phyloP scores from a whole-genome alignment of 2,888 invertebrate genomes.

The Drymonia ruficornis region DNA sequence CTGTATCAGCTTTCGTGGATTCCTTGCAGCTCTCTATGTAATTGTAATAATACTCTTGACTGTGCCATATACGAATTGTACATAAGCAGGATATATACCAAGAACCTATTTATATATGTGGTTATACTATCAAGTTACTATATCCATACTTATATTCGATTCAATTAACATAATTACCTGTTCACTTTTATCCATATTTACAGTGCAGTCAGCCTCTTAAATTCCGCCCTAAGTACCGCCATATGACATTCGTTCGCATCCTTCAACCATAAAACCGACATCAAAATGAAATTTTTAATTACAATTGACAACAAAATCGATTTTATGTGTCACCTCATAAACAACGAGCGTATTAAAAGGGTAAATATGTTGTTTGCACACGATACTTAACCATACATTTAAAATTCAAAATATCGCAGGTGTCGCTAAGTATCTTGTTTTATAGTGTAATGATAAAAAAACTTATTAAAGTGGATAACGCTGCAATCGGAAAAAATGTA shows the following conservation, averaged over 20 bases:
- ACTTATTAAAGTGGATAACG: constrained; percentile 54
- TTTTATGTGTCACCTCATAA: constrained; percentile 35
- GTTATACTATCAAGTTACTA: neutral
- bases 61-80: no score
- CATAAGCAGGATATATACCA: no score
- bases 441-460: constrained; percentile 56
- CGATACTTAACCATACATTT: constrained; percentile 48
- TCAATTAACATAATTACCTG: neutral
- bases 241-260: neutral
- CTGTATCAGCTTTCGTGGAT: neutral
- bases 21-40: no score
- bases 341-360: constrained; percentile 30
- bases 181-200: neutral
- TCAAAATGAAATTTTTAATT: constrained; percentile 30
- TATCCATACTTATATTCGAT: constrained; percentile 1
- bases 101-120: no score
- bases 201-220: constrained; percentile 2
- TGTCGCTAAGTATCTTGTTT: constrained; percentile 56
- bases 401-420: constrained; percentile 50
- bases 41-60: no score
- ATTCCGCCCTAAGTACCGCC: neutral
- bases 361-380: constrained; percentile 49
- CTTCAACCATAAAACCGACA: constrained; percentile 11
- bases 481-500: constrained; percentile 53
- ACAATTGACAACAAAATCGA: constrained; percentile 26